phyloP scores from a whole-genome alignment of 1,140 invertebrate genomes.

The Nomia melanderi region DNA sequence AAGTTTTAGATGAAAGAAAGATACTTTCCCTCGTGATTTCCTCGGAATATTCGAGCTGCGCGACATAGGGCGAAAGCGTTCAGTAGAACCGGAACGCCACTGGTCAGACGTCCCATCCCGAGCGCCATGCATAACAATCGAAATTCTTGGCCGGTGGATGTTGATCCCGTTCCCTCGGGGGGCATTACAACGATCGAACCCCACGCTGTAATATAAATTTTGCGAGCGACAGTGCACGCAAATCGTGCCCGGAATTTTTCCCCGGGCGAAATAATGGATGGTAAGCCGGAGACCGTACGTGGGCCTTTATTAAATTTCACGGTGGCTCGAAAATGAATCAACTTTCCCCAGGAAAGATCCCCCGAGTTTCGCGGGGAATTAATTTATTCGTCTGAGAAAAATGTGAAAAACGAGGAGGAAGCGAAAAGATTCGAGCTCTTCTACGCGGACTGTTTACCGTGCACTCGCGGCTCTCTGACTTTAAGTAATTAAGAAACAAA shows the following conservation, averaged over 20 bases:
- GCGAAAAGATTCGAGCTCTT: too few species aligned
- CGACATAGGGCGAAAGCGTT: background rate
- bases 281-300: constrained; percentile 36
- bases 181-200: constrained; percentile 29
- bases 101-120: constrained; percentile 10
- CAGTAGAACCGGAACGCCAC: constrained; percentile 14
- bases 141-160: background rate
- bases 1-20: background rate
- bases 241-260: constrained; percentile 59
- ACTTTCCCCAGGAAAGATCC: background rate
- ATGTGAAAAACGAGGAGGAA: background rate
- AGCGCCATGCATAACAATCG: constrained; percentile 17
- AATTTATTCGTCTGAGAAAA: background rate
- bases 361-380: background rate
- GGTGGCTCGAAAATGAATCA: constrained; percentile 19
- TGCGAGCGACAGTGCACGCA: constrained; percentile 39
- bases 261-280: constrained; percentile 47
- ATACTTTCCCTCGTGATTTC: background rate
- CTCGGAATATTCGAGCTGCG: background rate
- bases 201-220: constrained; percentile 45
- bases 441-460: too few species aligned
- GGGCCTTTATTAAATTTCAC: constrained; percentile 54
- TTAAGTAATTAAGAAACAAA: background rate
- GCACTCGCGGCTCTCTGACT: background rate
- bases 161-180: background rate